Evolutionary conservation across 2,113 vertebrate genomes (phyloP).

Genomic region (Microtus ochrogaster): DNA sequence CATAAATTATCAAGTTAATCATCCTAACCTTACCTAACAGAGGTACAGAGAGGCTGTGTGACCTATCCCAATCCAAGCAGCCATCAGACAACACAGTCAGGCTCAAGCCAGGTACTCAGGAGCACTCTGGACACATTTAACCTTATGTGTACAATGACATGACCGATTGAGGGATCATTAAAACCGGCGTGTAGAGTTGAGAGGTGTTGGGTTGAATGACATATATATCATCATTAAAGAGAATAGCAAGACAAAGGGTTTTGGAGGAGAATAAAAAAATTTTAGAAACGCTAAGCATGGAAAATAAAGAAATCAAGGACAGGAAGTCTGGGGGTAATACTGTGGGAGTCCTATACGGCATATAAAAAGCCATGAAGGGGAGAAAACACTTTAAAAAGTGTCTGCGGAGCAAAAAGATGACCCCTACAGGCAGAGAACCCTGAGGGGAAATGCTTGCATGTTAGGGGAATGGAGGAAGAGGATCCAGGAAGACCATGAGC

Average conservation of each 20-base stretch:
- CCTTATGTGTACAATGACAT: background rate
- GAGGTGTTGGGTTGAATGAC: background rate
- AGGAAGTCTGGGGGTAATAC: background rate
- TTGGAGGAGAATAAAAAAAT: background rate
- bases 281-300: background rate
- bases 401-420: background rate
- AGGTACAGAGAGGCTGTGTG: background rate
- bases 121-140: background rate
- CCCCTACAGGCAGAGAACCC: background rate
- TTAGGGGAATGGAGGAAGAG: background rate
- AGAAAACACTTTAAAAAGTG: background rate
- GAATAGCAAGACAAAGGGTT: background rate
- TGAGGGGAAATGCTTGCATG: background rate
- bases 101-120: background rate
- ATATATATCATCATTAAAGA: background rate
- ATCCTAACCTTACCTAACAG: background rate
- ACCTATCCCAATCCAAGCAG: background rate
- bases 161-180: background rate
- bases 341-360: background rate
- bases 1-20: slow-evolving; percentile 58
- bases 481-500: background rate
- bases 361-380: background rate
- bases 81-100: background rate
- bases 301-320: background rate
- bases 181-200: background rate